Conservation (phyloP, 2,888 invertebrate species). For the Hermaeophaga mercurialis region DNA sequence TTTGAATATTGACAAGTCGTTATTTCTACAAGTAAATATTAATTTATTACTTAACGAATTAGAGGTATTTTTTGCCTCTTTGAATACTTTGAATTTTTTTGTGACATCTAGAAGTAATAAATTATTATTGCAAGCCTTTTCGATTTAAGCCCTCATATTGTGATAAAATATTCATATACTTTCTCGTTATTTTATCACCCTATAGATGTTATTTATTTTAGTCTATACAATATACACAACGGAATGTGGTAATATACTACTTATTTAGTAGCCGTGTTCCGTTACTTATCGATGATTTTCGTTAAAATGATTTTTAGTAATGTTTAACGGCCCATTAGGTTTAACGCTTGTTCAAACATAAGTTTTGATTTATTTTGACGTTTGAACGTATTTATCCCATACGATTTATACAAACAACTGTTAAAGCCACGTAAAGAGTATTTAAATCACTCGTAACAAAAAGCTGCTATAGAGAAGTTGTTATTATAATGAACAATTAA, state of each 20-base stretch:
- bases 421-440: constrained; percentile 5
- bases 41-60: too few species aligned
- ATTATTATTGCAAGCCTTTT: too few species aligned
- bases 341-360: constrained; percentile 29
- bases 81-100: too few species aligned
- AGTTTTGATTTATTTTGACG: constrained; percentile 14
- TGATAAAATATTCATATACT: too few species aligned
- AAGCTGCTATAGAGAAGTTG: too few species aligned
- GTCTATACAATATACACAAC: not conserved
- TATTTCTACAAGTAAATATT: too few species aligned
- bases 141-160: too few species aligned
- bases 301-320: constrained; percentile 13
- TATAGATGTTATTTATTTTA: too few species aligned
- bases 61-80: too few species aligned
- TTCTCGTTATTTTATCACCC: too few species aligned
- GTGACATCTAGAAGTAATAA: too few species aligned
- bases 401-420: constrained; percentile 6
- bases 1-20: not conserved
- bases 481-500: too few species aligned
- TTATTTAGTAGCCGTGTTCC: constrained; percentile 15
- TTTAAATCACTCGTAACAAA: not conserved
- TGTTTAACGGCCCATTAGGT: constrained; percentile 29
- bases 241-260: constrained; percentile 17
- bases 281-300: constrained; percentile 11
- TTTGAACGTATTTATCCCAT: constrained; percentile 20